Evolutionary conservation across 2,797 vertebrate genomes (phyloP).

Genomic region (Enteromius thamalakanensis): DNA sequence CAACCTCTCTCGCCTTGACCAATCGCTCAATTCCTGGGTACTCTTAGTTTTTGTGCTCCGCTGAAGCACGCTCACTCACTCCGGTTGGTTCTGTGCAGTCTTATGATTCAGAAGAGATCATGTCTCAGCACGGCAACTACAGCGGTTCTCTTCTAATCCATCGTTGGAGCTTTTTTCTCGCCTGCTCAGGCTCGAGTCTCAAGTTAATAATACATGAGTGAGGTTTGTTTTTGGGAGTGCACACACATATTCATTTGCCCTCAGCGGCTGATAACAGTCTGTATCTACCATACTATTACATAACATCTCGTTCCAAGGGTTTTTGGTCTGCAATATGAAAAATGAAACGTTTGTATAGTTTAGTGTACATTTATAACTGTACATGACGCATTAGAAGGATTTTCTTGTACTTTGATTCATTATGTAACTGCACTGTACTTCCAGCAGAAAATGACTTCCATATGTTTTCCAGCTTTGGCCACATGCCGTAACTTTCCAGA

Average conservation of each 20-base stretch:
- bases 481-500: conserved; percentile 50
- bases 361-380: background rate
- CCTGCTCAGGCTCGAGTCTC: conserved; percentile 46
- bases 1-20: conserved; percentile 31
- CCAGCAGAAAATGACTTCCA: conserved; percentile 25
- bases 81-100: conserved; percentile 3
- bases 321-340: conserved; percentile 11
- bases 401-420: conserved; percentile 47
- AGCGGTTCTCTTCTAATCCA: conserved; percentile 15
- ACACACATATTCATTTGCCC: conserved; percentile 46
- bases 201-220: conserved; percentile 78
- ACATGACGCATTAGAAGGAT: background rate
- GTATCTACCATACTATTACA: background rate
- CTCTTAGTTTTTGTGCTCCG: conserved; percentile 25
- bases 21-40: conserved; percentile 30
- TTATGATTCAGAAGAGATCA: conserved; percentile 12
- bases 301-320: background rate
- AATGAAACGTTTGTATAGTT: background rate
- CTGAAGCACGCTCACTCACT: conserved; percentile 7
- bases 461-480: conserved; percentile 53
- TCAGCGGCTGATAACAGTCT: conserved; percentile 60
- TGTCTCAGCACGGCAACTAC: conserved; percentile 8
- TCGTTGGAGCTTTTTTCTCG: conserved; percentile 15
- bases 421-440: conserved; percentile 56
- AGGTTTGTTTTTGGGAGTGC: conserved; percentile 57